These are phyloP conservation scores for Drosophila albomicans DNA, from an alignment of 1,140 invertebrate genomes.

Conservation along the genomic window DNA sequence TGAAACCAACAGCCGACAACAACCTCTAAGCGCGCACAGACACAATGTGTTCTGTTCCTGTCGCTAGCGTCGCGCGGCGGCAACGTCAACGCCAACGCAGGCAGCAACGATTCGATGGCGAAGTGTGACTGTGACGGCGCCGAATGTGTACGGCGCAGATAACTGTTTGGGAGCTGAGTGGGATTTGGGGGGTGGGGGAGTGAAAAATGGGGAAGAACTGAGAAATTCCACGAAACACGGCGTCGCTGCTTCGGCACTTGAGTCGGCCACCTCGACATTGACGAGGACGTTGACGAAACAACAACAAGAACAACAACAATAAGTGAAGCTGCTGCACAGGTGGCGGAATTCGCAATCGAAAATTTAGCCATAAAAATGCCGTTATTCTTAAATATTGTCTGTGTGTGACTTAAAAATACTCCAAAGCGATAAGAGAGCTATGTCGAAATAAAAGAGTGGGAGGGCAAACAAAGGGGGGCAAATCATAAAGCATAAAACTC, in stretches of 20 bases:
- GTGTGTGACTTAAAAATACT: slow-evolving; percentile 21
- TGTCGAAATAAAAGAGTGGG: not conserved
- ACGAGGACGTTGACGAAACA: slow-evolving; percentile 57
- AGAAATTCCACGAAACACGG: slow-evolving; percentile 31
- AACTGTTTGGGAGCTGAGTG: slow-evolving; percentile 34
- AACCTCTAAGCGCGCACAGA: slow-evolving; percentile 55
- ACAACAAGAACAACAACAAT: slow-evolving; percentile 41
- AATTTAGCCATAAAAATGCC: slow-evolving; percentile 52
- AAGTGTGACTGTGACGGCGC: slow-evolving; percentile 72
- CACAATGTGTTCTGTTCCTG: slow-evolving; percentile 59
- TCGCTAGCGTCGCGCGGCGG: slow-evolving; percentile 13
- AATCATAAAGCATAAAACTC: not conserved
- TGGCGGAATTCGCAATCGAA: slow-evolving; percentile 44
- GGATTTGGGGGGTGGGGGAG: not conserved
- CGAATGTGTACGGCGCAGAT: slow-evolving; percentile 71
- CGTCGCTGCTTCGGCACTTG: slow-evolving; percentile 39
- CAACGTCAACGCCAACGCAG: slow-evolving; percentile 29
- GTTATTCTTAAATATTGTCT: slow-evolving; percentile 51
- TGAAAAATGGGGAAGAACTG: slow-evolving; percentile 7
- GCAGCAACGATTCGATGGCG: slow-evolving; percentile 36
- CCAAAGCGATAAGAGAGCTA: slow-evolving; percentile 12
- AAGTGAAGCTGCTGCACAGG: slow-evolving; percentile 43
- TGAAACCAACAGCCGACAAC: slow-evolving; percentile 47
- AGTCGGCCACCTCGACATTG: slow-evolving; percentile 61
- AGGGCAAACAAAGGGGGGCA: not conserved